Conservation (phyloP, 2,797 vertebrate genomes). For the Eleutherodactylus coqui region DNA sequence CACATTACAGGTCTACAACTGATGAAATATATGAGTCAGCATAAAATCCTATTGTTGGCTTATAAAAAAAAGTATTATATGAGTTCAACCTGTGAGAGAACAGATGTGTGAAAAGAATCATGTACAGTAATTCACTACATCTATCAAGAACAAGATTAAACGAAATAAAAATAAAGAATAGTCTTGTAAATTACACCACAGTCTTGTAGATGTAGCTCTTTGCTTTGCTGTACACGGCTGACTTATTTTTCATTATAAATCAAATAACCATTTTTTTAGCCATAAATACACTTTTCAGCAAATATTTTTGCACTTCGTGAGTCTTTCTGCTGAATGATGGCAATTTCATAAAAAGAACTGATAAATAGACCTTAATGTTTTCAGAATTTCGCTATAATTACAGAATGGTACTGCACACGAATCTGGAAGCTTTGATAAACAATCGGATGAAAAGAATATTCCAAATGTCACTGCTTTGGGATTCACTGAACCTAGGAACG, state of each 20-base stretch:
- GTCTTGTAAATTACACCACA: slow-evolving; percentile 18
- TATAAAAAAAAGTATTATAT: slow-evolving; percentile 24
- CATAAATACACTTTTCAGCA: slow-evolving; percentile 35
- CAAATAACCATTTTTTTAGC: slow-evolving; percentile 23
- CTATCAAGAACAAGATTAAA: slow-evolving; percentile 27
- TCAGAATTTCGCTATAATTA: slow-evolving; percentile 40
- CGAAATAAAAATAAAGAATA: not conserved
- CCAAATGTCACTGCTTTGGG: slow-evolving; percentile 57
- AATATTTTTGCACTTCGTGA: slow-evolving; percentile 10
- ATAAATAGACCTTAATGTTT: slow-evolving; percentile 22
- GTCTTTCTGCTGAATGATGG: not conserved
- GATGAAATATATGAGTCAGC: slow-evolving; percentile 42
- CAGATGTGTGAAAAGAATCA: slow-evolving; percentile 38
- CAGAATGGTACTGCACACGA: not conserved
- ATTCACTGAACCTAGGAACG: slow-evolving; percentile 51
- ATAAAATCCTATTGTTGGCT: slow-evolving; percentile 36
- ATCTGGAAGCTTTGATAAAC: slow-evolving; percentile 45
- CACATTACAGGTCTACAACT: slow-evolving; percentile 17
- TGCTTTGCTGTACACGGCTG: slow-evolving; percentile 16
- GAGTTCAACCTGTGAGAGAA: slow-evolving; percentile 1
- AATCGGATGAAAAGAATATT: slow-evolving; percentile 27
- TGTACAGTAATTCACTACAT: slow-evolving; percentile 25
- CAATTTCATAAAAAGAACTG: not conserved
- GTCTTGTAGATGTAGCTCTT: slow-evolving; percentile 9
- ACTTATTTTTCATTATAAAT: slow-evolving; percentile 31